Evolutionary conservation across 1,140 invertebrate species (phyloP).

Genomic region (Triops longicaudatus): DNA sequence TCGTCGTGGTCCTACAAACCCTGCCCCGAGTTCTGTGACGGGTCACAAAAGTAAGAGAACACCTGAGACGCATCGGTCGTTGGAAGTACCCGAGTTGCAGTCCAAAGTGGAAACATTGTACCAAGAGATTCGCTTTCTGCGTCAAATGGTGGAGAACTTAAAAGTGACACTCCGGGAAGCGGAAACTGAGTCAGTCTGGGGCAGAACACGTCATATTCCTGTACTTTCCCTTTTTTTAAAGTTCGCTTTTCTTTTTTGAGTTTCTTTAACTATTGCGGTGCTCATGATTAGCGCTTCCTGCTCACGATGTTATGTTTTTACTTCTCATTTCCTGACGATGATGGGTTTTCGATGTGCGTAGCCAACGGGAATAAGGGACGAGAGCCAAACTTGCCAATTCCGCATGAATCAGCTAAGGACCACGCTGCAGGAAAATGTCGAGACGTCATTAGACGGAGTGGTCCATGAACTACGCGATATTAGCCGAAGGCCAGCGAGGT

Average conservation of each 20-base stretch:
- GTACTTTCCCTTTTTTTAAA: background rate
- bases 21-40: background rate
- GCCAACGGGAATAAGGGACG: background rate
- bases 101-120: slow-evolving; percentile 1
- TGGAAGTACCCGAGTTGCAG: background rate
- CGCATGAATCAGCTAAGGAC: background rate
- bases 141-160: background rate
- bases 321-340: background rate
- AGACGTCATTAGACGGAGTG: background rate
- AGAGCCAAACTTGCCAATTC: background rate
- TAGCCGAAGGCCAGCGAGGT: background rate
- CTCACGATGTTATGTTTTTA: background rate
- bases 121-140: background rate
- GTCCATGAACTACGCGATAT: background rate
- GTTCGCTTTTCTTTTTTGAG: background rate
- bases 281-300: background rate
- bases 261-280: background rate
- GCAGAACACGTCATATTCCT: background rate
- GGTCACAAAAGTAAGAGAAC: background rate
- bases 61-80: background rate
- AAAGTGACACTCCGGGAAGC: background rate
- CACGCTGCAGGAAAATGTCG: background rate
- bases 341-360: background rate
- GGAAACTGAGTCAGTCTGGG: background rate
- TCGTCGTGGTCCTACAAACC: background rate